phyloP scores from a whole-genome alignment of 2,797 vertebrate genomes.

The Valencia hispanica region DNA sequence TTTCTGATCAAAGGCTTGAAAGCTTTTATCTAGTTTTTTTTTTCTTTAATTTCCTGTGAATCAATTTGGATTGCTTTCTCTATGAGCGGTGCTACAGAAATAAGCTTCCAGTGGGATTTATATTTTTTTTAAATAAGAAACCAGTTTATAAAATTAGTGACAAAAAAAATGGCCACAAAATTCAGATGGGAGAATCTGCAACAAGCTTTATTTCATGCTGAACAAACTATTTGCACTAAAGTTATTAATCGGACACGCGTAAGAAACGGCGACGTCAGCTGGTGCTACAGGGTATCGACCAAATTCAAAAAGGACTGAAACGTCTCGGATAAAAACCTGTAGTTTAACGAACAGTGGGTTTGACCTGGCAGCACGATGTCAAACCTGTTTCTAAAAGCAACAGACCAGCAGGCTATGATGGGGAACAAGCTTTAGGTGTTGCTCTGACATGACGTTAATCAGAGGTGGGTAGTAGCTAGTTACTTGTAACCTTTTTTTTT shows the following conservation, averaged over 20 bases:
- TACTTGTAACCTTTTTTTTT: too few species aligned
- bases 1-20: background rate
- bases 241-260: background rate
- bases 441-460: background rate
- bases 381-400: background rate
- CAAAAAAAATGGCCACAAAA: background rate
- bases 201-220: background rate
- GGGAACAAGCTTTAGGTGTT: background rate
- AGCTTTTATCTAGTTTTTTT: background rate
- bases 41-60: background rate
- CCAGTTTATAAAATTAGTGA: background rate
- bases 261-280: slow-evolving; percentile 1
- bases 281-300: background rate
- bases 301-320: background rate
- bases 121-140: background rate
- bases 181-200: background rate
- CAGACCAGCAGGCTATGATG: background rate
- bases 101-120: too few species aligned
- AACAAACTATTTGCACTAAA: background rate
- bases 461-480: too few species aligned
- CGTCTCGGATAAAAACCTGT: background rate
- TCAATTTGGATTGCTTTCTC: background rate
- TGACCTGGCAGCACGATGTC: background rate
- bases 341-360: background rate
- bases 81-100: background rate